phyloP scores from a whole-genome alignment of 1,140 invertebrate genomes.

The Drosophila busckii region DNA sequence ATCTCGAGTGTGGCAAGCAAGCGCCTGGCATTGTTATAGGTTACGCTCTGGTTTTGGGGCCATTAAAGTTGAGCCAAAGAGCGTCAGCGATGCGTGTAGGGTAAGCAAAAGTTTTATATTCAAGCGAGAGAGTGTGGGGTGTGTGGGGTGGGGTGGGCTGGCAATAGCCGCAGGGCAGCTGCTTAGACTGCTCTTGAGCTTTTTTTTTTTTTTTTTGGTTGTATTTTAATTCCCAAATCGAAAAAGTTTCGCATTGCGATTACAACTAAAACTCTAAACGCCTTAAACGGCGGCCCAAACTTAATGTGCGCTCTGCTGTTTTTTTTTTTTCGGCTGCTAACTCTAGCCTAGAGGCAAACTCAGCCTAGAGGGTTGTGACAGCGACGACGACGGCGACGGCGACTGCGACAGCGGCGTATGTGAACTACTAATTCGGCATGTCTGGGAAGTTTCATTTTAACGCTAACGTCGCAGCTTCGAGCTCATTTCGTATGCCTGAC shows the following conservation, averaged over 20 bases:
- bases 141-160: not conserved
- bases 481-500: slow-evolving; percentile 47
- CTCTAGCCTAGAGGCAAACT: no score
- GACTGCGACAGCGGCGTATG: slow-evolving; percentile 57
- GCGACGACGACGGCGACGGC: no score
- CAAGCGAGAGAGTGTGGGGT: not conserved
- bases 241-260: slow-evolving; percentile 65
- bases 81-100: slow-evolving; percentile 46
- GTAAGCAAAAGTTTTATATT: slow-evolving; percentile 36
- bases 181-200: slow-evolving; percentile 29
- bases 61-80: slow-evolving; percentile 39
- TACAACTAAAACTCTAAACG: slow-evolving; percentile 65
- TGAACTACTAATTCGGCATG: slow-evolving; percentile 66
- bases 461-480: slow-evolving; percentile 2
- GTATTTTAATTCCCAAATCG: slow-evolving; percentile 75
- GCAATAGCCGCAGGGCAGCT: slow-evolving; percentile 23
- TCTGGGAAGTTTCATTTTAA: slow-evolving; percentile 52
- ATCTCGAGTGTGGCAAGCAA: slow-evolving; percentile 21
- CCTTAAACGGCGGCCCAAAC: slow-evolving; percentile 32
- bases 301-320: not conserved
- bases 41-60: slow-evolving; percentile 32
- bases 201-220: slow-evolving; percentile 12
- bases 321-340: not conserved
- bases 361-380: no score
- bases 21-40: slow-evolving; percentile 5